These are phyloP conservation scores for Cydia pomonella DNA, from an alignment of 1,140 invertebrate genomes.

Conservation along the genomic window DNA sequence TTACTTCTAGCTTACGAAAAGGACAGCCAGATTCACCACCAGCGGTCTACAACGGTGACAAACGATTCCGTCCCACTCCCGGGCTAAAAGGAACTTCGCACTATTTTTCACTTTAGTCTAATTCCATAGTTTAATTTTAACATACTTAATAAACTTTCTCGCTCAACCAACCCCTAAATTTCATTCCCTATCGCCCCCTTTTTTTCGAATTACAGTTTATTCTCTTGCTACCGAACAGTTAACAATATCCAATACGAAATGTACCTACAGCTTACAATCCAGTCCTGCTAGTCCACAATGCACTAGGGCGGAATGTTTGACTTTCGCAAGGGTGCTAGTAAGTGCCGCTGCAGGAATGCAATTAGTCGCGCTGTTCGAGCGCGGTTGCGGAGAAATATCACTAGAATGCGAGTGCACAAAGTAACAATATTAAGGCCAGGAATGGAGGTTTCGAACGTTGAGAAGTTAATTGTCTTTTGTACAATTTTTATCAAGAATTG, in stretches of 20 bases:
- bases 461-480: background rate
- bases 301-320: background rate
- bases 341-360: conserved; percentile 7
- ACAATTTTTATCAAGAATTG: background rate
- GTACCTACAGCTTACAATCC: background rate
- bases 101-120: too few relatives aligned
- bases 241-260: background rate
- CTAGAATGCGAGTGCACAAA: background rate
- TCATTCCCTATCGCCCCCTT: too few relatives aligned
- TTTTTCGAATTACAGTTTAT: too few relatives aligned
- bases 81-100: too few relatives aligned
- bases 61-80: too few relatives aligned
- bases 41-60: too few relatives aligned
- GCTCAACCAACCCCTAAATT: too few relatives aligned
- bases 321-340: conserved; percentile 8
- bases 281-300: background rate
- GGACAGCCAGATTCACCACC: too few relatives aligned
- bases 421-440: conserved; percentile 11
- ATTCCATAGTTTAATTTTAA: too few relatives aligned
- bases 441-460: background rate
- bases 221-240: too few relatives aligned
- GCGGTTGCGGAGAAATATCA: conserved; percentile 6
- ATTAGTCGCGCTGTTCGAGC: conserved; percentile 8
- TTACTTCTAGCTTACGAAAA: too few relatives aligned
- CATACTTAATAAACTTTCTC: too few relatives aligned